Conservation (phyloP, 1,140 invertebrate species). For the Arion vulgaris region DNA sequence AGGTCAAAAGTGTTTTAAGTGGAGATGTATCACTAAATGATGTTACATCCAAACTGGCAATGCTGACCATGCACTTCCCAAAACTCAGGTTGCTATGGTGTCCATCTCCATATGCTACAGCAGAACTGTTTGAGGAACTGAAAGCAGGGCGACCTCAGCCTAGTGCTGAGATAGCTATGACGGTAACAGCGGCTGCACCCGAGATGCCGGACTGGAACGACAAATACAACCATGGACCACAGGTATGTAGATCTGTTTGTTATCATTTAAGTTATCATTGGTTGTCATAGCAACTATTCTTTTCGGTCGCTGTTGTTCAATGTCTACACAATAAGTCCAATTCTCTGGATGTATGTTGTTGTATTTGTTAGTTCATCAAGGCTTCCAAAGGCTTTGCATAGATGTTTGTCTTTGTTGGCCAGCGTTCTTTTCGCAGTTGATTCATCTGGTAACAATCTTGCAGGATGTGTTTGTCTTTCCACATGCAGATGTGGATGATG, state of each 20-base stretch:
- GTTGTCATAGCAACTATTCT: too few relatives aligned
- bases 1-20: conserved; percentile 86
- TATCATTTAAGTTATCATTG: background rate
- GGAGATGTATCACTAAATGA: conserved; percentile 83
- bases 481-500: too few relatives aligned
- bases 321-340: too few relatives aligned
- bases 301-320: too few relatives aligned
- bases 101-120: conserved; percentile 92
- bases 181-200: conserved; percentile 56
- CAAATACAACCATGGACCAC: conserved; percentile 70
- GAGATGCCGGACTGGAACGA: conserved; percentile 61
- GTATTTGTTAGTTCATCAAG: too few relatives aligned
- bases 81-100: conserved; percentile 94
- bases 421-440: too few relatives aligned
- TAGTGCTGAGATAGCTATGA: conserved; percentile 78
- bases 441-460: too few relatives aligned
- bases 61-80: conserved; percentile 96
- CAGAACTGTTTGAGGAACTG: conserved; percentile 90
- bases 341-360: too few relatives aligned
- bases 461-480: too few relatives aligned
- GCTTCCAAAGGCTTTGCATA: too few relatives aligned
- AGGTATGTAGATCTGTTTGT: conserved; percentile 53
- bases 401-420: too few relatives aligned
- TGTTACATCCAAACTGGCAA: conserved; percentile 83
- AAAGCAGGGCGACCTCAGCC: conserved; percentile 80